These are phyloP conservation scores for Tenrec ecaudatus DNA, from an alignment of 2,113 vertebrate genomes.

Conservation along the genomic window DNA sequence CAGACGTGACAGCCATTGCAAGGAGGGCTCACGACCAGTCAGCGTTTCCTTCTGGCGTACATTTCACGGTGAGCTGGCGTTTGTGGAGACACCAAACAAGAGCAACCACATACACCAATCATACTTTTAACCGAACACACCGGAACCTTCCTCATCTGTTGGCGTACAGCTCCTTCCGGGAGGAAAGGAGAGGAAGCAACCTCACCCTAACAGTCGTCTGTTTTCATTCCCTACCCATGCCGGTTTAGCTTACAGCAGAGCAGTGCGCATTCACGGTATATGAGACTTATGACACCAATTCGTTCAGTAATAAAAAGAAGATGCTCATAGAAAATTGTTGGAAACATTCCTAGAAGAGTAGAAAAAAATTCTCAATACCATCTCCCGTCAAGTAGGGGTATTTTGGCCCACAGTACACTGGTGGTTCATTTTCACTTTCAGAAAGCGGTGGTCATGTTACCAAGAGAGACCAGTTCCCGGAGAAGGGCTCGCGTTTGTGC, in stretches of 20 bases:
- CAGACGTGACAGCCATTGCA: too few species aligned
- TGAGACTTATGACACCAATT: not conserved
- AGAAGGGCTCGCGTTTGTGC: too few species aligned
- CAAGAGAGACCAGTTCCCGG: too few species aligned
- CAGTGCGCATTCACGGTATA: not conserved
- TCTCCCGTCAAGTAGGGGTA: not conserved
- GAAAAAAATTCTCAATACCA: not conserved
- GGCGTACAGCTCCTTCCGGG: not conserved
- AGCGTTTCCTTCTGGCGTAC: too few species aligned
- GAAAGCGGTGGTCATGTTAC: too few species aligned
- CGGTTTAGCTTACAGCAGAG: not conserved
- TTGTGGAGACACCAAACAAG: too few species aligned
- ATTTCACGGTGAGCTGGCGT: too few species aligned
- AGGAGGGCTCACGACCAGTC: too few species aligned
- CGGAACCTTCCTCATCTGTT: not conserved
- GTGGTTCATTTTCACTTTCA: too few species aligned
- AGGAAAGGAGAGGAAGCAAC: not conserved
- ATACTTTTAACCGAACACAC: not conserved
- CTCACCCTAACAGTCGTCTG: not conserved
- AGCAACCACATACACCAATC: not conserved
- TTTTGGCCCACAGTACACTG: too few species aligned
- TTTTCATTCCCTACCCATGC: not conserved
- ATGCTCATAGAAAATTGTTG: not conserved
- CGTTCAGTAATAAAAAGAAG: not conserved
- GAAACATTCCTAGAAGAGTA: not conserved